Evolutionary conservation across 2,797 vertebrate species (phyloP).

Genomic region (Microctenopoma lineatum): DNA sequence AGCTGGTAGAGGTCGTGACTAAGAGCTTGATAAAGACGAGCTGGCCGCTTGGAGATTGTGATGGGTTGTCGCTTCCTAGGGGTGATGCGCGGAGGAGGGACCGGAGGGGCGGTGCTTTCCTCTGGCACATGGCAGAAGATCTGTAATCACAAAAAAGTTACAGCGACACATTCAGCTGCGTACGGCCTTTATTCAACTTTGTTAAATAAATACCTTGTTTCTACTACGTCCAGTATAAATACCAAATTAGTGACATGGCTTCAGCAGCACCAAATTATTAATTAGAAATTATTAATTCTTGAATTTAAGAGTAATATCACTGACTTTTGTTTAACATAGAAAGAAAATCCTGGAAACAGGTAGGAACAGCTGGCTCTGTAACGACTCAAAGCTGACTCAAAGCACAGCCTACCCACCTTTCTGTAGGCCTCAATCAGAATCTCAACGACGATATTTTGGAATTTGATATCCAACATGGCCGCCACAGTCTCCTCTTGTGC

Average conservation of each 20-base stretch:
- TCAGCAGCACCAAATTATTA: slow-evolving; percentile 1
- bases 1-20: slow-evolving; percentile 77
- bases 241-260: not conserved
- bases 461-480: slow-evolving; percentile 99
- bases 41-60: slow-evolving; percentile 95
- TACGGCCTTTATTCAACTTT: not conserved
- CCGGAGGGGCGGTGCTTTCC: slow-evolving; percentile 86
- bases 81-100: slow-evolving; percentile 91
- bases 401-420: slow-evolving; percentile 82
- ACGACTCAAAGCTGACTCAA: too few species aligned
- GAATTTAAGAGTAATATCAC: too few species aligned
- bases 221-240: slow-evolving; percentile 1
- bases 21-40: slow-evolving; percentile 84
- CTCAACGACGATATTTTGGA: slow-evolving; percentile 97
- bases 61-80: slow-evolving; percentile 94
- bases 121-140: slow-evolving; percentile 92
- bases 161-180: not conserved
- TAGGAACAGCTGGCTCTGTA: too few species aligned
- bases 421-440: slow-evolving; percentile 94
- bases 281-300: too few species aligned
- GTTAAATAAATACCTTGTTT: not conserved
- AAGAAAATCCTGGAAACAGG: not conserved
- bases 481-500: slow-evolving; percentile 97
- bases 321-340: too few species aligned
- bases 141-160: slow-evolving; percentile 73